Evolutionary conservation across 1,140 invertebrate species (phyloP).

Genomic region (Procambarus virginalis): DNA sequence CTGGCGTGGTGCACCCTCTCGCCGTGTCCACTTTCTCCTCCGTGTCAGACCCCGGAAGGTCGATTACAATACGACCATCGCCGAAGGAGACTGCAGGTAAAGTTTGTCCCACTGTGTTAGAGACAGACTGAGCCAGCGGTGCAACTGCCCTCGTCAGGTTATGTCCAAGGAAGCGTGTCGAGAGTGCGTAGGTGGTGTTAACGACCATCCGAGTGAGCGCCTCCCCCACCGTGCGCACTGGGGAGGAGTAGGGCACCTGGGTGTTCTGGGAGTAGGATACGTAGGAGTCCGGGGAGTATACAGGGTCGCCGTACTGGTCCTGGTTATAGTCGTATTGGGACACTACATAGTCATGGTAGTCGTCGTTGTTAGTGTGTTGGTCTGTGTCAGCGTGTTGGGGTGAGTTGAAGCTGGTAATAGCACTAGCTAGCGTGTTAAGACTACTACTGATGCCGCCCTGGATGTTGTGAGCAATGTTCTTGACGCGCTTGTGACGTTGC

Average conservation of each 20-base stretch:
- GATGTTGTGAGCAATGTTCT: slow-evolving; percentile 56
- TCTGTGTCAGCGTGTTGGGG: neutral
- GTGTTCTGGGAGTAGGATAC: too few relatives aligned
- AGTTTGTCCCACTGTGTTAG: slow-evolving; percentile 59
- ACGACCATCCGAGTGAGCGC: slow-evolving; percentile 29
- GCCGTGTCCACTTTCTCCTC: slow-evolving; percentile 64
- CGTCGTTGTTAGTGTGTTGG: slow-evolving; percentile 41
- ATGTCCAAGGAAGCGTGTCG: slow-evolving; percentile 85
- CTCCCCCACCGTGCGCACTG: slow-evolving; percentile 9
- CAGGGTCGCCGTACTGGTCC: neutral
- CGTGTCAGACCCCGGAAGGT: slow-evolving; percentile 67
- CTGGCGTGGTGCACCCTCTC: slow-evolving; percentile 85
- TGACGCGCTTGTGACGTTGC: slow-evolving; percentile 52
- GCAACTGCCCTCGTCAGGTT: slow-evolving; percentile 58
- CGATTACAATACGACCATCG: slow-evolving; percentile 71
- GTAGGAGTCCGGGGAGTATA: neutral
- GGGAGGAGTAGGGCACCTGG: neutral
- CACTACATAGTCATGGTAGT: slow-evolving; percentile 38
- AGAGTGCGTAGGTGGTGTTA: slow-evolving; percentile 83
- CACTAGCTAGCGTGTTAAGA: slow-evolving; percentile 52
- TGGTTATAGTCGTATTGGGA: slow-evolving; percentile 7
- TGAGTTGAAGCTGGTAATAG: slow-evolving; percentile 47
- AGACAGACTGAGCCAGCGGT: slow-evolving; percentile 57
- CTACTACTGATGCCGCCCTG: slow-evolving; percentile 35
- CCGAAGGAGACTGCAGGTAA: slow-evolving; percentile 68